A percentile compares a stretch with the other conserved stretches of the same genome.
Evolutionary conservation across 2,113 vertebrate genomes (phyloP).

Genomic region (Ophiodon elongatus): DNA sequence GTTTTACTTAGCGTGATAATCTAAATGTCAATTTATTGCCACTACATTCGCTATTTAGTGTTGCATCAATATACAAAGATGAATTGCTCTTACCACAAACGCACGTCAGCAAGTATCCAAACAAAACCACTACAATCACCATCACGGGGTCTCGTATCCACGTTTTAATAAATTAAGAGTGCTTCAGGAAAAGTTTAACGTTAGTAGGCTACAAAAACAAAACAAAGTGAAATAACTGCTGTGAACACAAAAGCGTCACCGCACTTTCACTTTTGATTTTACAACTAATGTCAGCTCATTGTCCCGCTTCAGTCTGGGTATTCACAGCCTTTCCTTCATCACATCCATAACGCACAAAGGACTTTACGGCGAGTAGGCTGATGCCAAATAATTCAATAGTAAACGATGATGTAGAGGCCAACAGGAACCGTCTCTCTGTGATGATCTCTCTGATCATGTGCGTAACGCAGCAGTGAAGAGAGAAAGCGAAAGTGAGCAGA

Average conservation of each 20-base stretch:
- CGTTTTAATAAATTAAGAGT: not conserved
- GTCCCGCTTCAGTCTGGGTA: no score
- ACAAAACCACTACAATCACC: conserved; percentile 52
- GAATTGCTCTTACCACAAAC: conserved; percentile 70
- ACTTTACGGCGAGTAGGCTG: not conserved
- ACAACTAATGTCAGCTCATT: not conserved
- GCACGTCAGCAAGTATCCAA: conserved; percentile 58
- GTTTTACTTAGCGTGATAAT: not conserved
- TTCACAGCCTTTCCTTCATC: not conserved
- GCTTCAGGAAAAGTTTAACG: not conserved
- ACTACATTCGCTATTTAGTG: not conserved
- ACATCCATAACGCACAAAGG: not conserved
- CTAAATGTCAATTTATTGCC: not conserved
- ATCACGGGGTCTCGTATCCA: not conserved
- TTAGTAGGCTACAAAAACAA: not conserved
- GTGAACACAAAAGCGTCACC: not conserved
- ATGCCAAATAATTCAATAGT: not conserved
- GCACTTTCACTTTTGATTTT: conserved; percentile 83
- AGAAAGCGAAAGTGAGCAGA: conserved; percentile 26
- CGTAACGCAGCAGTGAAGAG: not conserved
- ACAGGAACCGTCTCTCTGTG: not conserved
- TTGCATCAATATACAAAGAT: not conserved
- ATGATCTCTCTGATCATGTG: no score
- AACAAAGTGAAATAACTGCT: not conserved
- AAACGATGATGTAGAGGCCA: not conserved